Evolutionary conservation across 2,113 vertebrate genomes (phyloP).

Genomic region (Tauraco erythrolophus): DNA sequence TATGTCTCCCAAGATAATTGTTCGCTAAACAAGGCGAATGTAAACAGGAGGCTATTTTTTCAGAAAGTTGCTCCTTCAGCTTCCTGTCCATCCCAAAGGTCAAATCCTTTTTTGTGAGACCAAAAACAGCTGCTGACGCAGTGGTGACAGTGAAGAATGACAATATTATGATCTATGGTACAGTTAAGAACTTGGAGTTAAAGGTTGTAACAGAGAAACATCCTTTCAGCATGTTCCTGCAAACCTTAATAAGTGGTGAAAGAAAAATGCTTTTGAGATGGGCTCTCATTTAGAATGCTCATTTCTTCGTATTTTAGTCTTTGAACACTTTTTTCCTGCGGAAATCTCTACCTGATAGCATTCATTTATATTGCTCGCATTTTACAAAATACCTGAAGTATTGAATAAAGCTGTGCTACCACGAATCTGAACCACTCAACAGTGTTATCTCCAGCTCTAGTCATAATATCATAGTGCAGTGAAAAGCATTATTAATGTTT

Average conservation of each 20-base stretch:
- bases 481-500: neutral
- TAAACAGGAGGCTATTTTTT: conserved; percentile 63
- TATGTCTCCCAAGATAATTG: conserved; percentile 66
- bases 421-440: neutral
- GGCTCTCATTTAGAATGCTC: neutral
- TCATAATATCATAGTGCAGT: accelerated
- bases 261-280: conserved; percentile 43
- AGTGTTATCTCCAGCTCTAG: neutral
- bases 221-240: conserved; percentile 61
- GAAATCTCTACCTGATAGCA: neutral
- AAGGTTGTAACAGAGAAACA: conserved; percentile 47
- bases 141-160: conserved; percentile 47
- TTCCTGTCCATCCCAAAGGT: conserved; percentile 53
- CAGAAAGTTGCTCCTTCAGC: conserved; percentile 48
- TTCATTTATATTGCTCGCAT: neutral
- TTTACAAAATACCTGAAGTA: neutral
- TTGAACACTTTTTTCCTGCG: neutral
- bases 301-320: neutral
- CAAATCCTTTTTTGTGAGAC: conserved; percentile 53
- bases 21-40: conserved; percentile 35
- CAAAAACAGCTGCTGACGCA: conserved; percentile 45
- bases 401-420: neutral
- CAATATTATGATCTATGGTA: conserved; percentile 48
- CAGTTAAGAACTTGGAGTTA: neutral
- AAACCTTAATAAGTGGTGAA: neutral